Evolutionary conservation across 1,140 invertebrate species (phyloP).

Genomic region (Apis laboriosa): DNA sequence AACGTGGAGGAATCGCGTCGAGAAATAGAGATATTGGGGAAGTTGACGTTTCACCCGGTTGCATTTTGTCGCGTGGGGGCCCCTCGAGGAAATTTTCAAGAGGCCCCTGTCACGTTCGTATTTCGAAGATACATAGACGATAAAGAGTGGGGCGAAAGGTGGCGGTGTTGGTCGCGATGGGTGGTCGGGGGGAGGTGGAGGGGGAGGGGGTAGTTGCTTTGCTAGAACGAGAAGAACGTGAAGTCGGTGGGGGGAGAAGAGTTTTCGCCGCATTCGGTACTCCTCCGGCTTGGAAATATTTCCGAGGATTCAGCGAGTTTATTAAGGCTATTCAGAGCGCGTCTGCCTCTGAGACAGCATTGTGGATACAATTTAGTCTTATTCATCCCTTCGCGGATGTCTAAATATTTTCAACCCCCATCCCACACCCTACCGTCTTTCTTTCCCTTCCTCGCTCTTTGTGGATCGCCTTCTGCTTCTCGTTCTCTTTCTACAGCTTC

Average conservation of each 20-base stretch:
- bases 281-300: conserved; percentile 77
- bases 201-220: conserved; percentile 42
- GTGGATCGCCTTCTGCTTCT: conserved; percentile 24
- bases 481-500: conserved; percentile 24
- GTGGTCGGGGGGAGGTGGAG: background rate
- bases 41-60: conserved; percentile 1
- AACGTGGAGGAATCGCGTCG: too few relatives aligned
- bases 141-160: conserved; percentile 46
- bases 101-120: conserved; percentile 50
- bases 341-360: conserved; percentile 78
- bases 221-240: conserved; percentile 55
- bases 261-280: conserved; percentile 70
- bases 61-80: background rate
- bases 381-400: conserved; percentile 79
- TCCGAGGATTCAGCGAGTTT: conserved; percentile 80
- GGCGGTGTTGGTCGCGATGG: conserved; percentile 24
- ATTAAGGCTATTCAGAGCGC: conserved; percentile 80
- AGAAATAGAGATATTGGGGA: background rate
- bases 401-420: conserved; percentile 80
- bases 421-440: conserved; percentile 41
- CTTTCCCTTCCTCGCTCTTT: conserved; percentile 28
- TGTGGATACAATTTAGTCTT: conserved; percentile 81
- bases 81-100: conserved; percentile 52
- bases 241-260: conserved; percentile 65
- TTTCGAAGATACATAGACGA: conserved; percentile 59